A percentile compares a stretch with the other conserved stretches of the same genome.
Evolutionary conservation across 1,140 invertebrate genomes (phyloP).

Genomic region (Luehdorfia chinensis): DNA sequence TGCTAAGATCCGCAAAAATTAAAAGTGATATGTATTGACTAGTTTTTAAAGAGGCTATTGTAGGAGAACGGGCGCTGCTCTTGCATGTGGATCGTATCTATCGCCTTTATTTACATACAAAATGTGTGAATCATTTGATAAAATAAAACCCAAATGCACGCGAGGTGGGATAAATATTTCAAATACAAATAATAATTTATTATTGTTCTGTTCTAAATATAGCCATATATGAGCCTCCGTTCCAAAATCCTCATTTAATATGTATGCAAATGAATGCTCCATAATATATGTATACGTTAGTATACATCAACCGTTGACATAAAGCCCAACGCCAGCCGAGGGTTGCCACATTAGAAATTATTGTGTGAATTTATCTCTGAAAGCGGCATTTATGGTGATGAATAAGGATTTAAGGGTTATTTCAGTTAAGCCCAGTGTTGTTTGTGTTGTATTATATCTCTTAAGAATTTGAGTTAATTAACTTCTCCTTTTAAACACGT

Average conservation of each 20-base stretch:
- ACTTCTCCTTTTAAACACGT: not conserved
- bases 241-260: constrained; percentile 4
- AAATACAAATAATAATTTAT: not conserved
- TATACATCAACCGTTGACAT: constrained; percentile 17
- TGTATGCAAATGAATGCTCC: not conserved
- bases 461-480: constrained; percentile 2
- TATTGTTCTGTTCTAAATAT: not conserved
- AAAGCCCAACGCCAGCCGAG: constrained; percentile 12
- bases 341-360: constrained; percentile 22
- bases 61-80: no score
- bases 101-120: no score
- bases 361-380: constrained; percentile 20
- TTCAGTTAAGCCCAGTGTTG: constrained; percentile 14
- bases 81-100: no score
- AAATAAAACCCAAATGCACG: no score
- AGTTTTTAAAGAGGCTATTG: no score
- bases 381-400: constrained; percentile 13
- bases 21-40: no score
- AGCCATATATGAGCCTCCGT: not conserved
- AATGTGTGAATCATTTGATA: no score
- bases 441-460: not conserved
- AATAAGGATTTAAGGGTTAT: constrained; percentile 12
- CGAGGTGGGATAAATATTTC: no score
- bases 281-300: no score
- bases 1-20: no score